Evolutionary conservation across 2,888 invertebrate species (phyloP), one percentile per base, ranked within the genome.

Genomic region (Drosophila eohydei): DNA sequence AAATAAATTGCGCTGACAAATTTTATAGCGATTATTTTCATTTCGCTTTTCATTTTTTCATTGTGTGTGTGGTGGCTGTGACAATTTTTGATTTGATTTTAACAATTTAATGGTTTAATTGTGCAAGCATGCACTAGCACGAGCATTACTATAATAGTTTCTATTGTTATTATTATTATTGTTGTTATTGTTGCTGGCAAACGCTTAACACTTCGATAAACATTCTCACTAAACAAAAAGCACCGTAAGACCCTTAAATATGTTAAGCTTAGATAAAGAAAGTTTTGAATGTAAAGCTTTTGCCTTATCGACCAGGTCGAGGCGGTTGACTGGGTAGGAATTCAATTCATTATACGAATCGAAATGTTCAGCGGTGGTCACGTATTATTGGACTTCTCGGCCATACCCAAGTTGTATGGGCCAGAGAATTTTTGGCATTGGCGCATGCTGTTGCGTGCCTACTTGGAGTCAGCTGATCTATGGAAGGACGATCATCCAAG

Each of bases 101-200:
- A 91, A 91, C 84, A 90, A 89, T 80, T 89, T 90, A 91, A 91
- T 90, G 66, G 83, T 85, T 87, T 81, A 80, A 84, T 83, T 76
- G 76, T 75, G 43, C 52, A 64, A 63, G 16, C 48, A 48, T 48
- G 52, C 41, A 65, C 26, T 54, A 40, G 58, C 48, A 51, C 46
- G 16, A 28, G 34, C 50, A 43, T 44, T 50, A 63, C 55, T 54
- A 59, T 38, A 50, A 58, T 73, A 14, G 8, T 44, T 50, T 32
- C n/a, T 64, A 30, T 32, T 63, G 36, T 26, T 46, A 12, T 26
- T 51, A 32, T 40, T n/a, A n/a, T 26, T 57, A 26, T 46, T 28
- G 9, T 16, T 57, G 32, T 41, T 48, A n/a, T 21, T 61, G 32
- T 28, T 61, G 46, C 38, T 50, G 41, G n/a, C 38, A 55, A 60